Percentiles rank a stretch among this genome's conserved stretches.
Conservation (phyloP, 2,797 vertebrate genomes). For the Girardinus metallicus region DNA sequence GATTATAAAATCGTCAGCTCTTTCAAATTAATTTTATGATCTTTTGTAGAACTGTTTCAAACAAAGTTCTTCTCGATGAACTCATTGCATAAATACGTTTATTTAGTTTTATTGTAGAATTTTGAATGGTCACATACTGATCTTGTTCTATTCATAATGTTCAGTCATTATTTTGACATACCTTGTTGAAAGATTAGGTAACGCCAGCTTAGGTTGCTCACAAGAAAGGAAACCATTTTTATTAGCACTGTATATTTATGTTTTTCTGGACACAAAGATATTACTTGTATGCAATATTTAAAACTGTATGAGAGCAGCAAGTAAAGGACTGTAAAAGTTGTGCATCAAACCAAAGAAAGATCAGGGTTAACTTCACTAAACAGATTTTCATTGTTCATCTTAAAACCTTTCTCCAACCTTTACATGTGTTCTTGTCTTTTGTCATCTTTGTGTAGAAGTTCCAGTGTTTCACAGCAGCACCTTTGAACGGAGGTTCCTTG, state of each 20-base stretch:
- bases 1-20: background rate
- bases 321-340: background rate
- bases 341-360: background rate
- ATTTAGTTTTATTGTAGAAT: background rate
- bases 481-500: constrained; percentile 87
- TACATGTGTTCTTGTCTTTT: background rate
- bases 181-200: background rate
- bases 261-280: background rate
- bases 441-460: constrained; percentile 73
- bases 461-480: constrained; percentile 87
- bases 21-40: background rate
- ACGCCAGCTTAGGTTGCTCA: background rate
- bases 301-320: background rate
- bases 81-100: background rate
- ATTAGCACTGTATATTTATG: background rate
- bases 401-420: background rate
- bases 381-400: background rate
- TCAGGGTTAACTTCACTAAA: background rate
- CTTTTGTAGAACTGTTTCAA: background rate
- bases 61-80: background rate
- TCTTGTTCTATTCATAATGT: background rate
- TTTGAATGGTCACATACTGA: background rate
- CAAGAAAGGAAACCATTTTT: background rate
- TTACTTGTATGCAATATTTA: background rate
- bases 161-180: background rate